Conservation (phyloP, 2,797 vertebrate genomes). For the Dermochelys coriacea region DNA sequence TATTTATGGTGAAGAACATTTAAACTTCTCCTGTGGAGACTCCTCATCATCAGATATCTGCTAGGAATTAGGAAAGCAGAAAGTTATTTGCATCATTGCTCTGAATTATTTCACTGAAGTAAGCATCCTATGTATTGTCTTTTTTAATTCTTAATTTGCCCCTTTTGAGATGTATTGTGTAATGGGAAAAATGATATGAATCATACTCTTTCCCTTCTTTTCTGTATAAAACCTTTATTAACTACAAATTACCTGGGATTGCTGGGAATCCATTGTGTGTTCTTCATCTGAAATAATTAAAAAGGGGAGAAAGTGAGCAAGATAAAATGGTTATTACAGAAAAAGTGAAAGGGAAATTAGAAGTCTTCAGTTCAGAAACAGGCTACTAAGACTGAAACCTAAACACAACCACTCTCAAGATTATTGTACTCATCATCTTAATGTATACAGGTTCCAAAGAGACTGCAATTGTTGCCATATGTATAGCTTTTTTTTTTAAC, state of each 20-base stretch:
- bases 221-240: background rate
- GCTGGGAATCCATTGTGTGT: background rate
- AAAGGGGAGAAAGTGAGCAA: background rate
- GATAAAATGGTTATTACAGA: background rate
- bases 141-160: background rate
- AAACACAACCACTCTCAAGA: background rate
- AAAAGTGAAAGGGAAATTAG: background rate
- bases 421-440: background rate
- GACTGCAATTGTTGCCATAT: background rate
- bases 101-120: background rate
- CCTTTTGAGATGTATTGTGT: background rate
- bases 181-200: background rate
- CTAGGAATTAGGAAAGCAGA: background rate
- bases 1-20: background rate
- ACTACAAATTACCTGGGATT: background rate
- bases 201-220: background rate
- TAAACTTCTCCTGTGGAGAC: background rate
- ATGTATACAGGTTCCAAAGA: background rate
- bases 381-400: background rate
- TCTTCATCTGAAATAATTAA: conserved; percentile 24
- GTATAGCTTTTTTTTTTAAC: background rate
- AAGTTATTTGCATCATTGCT: background rate
- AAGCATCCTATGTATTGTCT: background rate
- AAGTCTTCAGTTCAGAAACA: background rate
- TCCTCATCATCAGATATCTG: background rate